Evolutionary conservation across 2,113 vertebrate genomes (phyloP).

Genomic region (Salvelinus sp.): DNA sequence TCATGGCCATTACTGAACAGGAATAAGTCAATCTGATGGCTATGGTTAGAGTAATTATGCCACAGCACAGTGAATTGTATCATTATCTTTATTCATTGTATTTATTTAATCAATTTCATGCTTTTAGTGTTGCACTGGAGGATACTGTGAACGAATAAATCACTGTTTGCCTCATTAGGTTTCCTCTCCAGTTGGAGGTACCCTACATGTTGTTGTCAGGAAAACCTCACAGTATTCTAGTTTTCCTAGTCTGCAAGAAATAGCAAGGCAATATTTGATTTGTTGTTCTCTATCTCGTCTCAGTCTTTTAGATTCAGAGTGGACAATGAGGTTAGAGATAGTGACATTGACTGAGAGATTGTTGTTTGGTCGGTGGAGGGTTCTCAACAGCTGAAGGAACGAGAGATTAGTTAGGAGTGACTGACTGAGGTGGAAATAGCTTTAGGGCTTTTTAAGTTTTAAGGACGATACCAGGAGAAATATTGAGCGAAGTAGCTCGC

Average conservation of each 20-base stretch:
- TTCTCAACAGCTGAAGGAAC: neutral
- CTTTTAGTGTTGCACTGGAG: slow-evolving; percentile 77
- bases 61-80: slow-evolving; percentile 76
- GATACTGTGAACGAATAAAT: slow-evolving; percentile 77
- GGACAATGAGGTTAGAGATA: neutral
- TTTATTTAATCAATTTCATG: slow-evolving; percentile 84
- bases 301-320: neutral
- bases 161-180: slow-evolving; percentile 76
- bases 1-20: slow-evolving; percentile 74
- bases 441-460: too few relatives aligned
- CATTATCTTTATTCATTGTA: slow-evolving; percentile 81
- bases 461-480: too few relatives aligned
- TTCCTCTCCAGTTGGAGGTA: slow-evolving; percentile 71
- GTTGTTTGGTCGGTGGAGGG: neutral
- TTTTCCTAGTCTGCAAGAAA: slow-evolving; percentile 57
- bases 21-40: slow-evolving; percentile 78
- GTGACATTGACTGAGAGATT: neutral
- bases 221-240: slow-evolving; percentile 60
- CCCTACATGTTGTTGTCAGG: slow-evolving; percentile 59
- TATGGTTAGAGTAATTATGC: slow-evolving; percentile 76
- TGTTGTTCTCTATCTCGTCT: neutral
- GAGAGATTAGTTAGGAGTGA: neutral
- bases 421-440: too few relatives aligned
- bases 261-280: slow-evolving; percentile 23
- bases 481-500: too few relatives aligned